A percentile compares a stretch with the other conserved stretches of the same genome.
These are phyloP conservation scores for Hyles lineata DNA, from an alignment of 2,888 invertebrate species.

Conservation along the genomic window DNA sequence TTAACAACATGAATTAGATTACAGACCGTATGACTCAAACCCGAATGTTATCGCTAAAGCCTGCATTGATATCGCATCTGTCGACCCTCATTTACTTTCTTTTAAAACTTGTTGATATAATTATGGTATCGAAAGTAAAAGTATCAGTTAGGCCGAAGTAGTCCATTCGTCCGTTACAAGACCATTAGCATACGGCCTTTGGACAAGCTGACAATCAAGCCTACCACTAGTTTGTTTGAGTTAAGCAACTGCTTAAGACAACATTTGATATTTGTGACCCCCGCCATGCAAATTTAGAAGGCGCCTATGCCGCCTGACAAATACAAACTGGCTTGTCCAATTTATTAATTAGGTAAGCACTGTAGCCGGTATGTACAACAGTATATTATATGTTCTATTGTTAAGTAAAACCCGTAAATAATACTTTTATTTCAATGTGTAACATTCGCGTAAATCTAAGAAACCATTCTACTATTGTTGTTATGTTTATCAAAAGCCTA, in stretches of 20 bases:
- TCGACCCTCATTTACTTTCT: constrained; percentile 29
- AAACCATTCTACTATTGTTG: too few species aligned
- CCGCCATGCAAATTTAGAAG: neutral
- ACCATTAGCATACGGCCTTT: constrained; percentile 76
- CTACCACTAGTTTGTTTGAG: constrained; percentile 41
- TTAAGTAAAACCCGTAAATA: too few species aligned
- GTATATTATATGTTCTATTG: too few species aligned
- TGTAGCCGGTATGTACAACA: neutral
- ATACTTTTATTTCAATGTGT: too few species aligned
- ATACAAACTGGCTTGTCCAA: neutral
- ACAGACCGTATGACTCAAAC: neutral
- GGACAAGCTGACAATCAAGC: constrained; percentile 41
- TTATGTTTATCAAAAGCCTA: neutral
- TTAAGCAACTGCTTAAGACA: constrained; percentile 36
- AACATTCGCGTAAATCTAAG: too few species aligned
- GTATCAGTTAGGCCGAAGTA: constrained; percentile 52
- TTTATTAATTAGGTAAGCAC: neutral
- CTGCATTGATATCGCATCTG: neutral
- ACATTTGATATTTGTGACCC: constrained; percentile 23
- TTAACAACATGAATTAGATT: neutral
- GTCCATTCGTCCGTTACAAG: constrained; percentile 53
- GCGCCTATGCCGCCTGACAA: neutral
- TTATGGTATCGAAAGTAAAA: constrained; percentile 61
- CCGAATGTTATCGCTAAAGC: neutral
- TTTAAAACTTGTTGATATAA: constrained; percentile 30